Base-by-base conservation (phyloP, 2,888 invertebrate species). In the Drosophila yooni region DNA sequence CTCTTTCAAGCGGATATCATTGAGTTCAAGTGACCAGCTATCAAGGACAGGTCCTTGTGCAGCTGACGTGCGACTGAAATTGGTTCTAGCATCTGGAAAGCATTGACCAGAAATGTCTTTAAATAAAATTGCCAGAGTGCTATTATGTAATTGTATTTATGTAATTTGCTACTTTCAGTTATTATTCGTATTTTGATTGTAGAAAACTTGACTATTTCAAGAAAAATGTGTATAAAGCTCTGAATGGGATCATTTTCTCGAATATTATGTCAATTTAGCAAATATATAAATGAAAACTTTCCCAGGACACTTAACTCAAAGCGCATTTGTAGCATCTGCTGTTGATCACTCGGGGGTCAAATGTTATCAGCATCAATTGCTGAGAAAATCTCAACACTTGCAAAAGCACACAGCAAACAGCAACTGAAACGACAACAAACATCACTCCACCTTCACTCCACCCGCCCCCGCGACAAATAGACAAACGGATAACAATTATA, bases 401-500 rank as follows among this genome's bases (percentile, higher is more conserved):
- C 70, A 31, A 31, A n/a, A n/a, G 8, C 38, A 56, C 10, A 29
- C 18, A 57, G 29, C 56, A 40, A 13, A 52, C 43, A 57, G 40
- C 62, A 62, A 61, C 48, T 69, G 51, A 52, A 64, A 65, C 33
- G 57, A 62, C 27, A 67, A 46, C 46, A 53, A 36, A 52, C 27
- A 67, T 18, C 15, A 57, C 51, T 46, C 64, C 63, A 25, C 15
- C 46, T 15, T 46, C n/a, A n/a, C 5, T 18, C 25, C 38, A 11
- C 15, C 15, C 25, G 13, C 40, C 18, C 13, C 1, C 0, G 8
- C 10, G 6, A 2, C 15, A 29, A 15, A 56, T 65, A 71, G 63
- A 74, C 74, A 83, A 90, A 63, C 87, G 89, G 89, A 87, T 89
- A 83, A 90, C 83, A 91, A 91, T 85, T 88, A 90, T 86, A 83